Base-by-base conservation (phyloP, 1,140 invertebrate species). In the Drosophila setifemur region DNA sequence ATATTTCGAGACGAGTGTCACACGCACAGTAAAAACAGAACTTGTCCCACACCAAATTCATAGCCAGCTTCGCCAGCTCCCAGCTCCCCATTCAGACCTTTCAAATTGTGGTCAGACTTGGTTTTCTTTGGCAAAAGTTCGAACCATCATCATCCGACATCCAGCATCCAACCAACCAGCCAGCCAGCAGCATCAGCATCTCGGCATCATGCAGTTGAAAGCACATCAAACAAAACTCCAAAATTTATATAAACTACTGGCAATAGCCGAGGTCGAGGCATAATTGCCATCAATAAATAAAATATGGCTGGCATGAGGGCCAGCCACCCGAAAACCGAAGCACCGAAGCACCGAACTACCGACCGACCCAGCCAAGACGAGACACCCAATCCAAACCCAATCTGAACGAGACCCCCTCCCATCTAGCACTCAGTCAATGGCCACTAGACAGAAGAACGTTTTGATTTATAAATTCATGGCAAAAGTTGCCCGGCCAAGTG, bases 201-300 rank as follows among this genome's bases (percentile, higher is more conserved):
- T 48, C 28, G 45, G 40, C 42, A 63, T 63, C 48, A 71, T 81
- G 69, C 78, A 82, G 73, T 77, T 86, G 82, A 85, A 73, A 86
- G 75, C 82, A 85, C 81, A 85, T 85, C 81, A 85, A 85, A 85
- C 81, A 85, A 87, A 85, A 86, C 71, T 86, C 47, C 48, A 83
- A n/a, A 81, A 82, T 81, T 81, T 82, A 75, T 75, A 72, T 82
- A 79, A 66, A 81, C 60, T 68, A 72, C 64, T 82, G 68, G 71
- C 66, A 83, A 83, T 86, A 86, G 82, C 60, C 82, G 72, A 86
- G 81, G 82, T 87, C 81, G 76, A 76, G 76, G 71, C 82, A 86
- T 86, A 86, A 86, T 86, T 86, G 81, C 81, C 85, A 86, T 86
- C 81, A 86, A 86, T 86, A 86, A 86, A 86, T 86, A 86, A 87